phyloP scores from a whole-genome alignment of 2,113 vertebrate genomes.

The Elephantulus edwardii region DNA sequence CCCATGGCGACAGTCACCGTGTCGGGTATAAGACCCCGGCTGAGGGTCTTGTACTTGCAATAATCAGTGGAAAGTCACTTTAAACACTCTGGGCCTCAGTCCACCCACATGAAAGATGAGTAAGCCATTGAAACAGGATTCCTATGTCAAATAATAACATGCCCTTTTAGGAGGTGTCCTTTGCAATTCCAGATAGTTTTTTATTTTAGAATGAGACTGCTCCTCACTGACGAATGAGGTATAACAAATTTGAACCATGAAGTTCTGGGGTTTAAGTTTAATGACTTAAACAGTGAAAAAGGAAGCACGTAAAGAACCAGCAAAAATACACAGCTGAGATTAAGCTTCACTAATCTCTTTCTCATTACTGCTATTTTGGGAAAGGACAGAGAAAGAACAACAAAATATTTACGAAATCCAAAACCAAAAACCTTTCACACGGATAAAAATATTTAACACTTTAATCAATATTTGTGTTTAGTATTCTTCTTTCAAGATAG shows the following conservation, averaged over 20 bases:
- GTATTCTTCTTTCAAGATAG: slow-evolving; percentile 16
- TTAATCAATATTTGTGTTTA: slow-evolving; percentile 45
- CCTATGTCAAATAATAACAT: not conserved
- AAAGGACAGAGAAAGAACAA: slow-evolving; percentile 38
- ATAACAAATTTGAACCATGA: slow-evolving; percentile 22
- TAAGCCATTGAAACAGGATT: not conserved
- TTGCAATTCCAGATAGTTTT: slow-evolving; percentile 1
- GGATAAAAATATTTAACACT: slow-evolving; percentile 18
- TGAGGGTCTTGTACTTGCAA: no score
- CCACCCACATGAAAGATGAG: not conserved
- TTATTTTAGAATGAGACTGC: slow-evolving; percentile 6
- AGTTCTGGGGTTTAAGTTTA: slow-evolving; percentile 35
- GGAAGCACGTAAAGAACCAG: not conserved
- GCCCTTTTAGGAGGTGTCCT: not conserved
- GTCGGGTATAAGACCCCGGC: no score
- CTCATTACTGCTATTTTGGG: not conserved
- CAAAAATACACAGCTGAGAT: slow-evolving; percentile 5
- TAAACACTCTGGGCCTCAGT: not conserved
- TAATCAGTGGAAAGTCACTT: not conserved
- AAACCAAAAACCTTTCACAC: not conserved
- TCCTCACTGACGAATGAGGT: slow-evolving; percentile 12
- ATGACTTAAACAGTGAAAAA: slow-evolving; percentile 12
- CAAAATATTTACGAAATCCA: slow-evolving; percentile 1
- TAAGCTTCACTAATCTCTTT: slow-evolving; percentile 39
- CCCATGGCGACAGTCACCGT: no score